Percentiles rank a stretch among this genome's conserved stretches.
These are phyloP conservation scores for Neotoxoptera formosana DNA, from an alignment of 1,140 invertebrate genomes.

Conservation along the genomic window DNA sequence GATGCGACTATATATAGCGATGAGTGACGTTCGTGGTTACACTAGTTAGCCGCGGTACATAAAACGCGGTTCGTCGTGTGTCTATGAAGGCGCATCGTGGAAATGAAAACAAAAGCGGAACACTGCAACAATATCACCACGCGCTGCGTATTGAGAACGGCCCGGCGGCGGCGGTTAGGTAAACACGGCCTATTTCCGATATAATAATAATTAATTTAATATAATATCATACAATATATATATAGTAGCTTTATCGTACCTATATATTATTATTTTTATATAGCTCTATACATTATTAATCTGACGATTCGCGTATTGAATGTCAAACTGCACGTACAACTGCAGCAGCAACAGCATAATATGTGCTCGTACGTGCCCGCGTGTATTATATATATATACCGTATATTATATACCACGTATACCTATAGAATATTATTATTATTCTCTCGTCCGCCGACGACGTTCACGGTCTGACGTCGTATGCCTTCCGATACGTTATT, in stretches of 20 bases:
- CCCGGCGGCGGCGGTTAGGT: not conserved
- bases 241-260: too few species aligned
- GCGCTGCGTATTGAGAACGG: not conserved
- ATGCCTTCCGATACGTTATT: constrained; percentile 3
- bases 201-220: not conserved
- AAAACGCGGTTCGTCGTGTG: not conserved
- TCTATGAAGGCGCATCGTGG: not conserved
- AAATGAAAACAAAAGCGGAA: constrained; percentile 44
- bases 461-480: constrained; percentile 6
- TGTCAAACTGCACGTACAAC: not conserved
- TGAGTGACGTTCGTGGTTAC: too few species aligned
- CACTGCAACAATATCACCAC: not conserved
- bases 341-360: too few species aligned
- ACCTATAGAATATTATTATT: not conserved
- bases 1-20: not conserved
- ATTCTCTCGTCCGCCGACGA: constrained; percentile 21
- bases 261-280: not conserved
- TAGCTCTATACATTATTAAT: not conserved
- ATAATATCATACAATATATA: too few species aligned
- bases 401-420: not conserved
- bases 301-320: not conserved
- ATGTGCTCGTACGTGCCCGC: not conserved
- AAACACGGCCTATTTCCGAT: constrained; percentile 27
- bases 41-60: not conserved
- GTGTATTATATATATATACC: not conserved